A percentile compares a stretch with the other conserved stretches of the same genome.
phyloP scores from a whole-genome alignment of 2,113 vertebrate species.

The Cryptotis parvus region DNA sequence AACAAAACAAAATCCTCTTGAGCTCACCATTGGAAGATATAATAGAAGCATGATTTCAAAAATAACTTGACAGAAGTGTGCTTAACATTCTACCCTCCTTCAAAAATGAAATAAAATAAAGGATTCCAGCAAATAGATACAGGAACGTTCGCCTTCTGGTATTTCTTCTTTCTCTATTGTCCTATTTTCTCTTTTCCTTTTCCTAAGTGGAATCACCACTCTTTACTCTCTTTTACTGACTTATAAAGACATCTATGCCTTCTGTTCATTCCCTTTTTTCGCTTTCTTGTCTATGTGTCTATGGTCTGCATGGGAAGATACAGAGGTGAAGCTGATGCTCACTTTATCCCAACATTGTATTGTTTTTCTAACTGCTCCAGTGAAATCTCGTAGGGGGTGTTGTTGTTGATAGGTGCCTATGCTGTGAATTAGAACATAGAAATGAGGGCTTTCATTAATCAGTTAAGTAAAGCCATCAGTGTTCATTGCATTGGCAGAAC shows the following conservation, averaged over 20 bases:
- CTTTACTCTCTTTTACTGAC: background rate
- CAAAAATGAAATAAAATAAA: background rate
- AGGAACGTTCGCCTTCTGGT: background rate
- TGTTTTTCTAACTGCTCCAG: background rate
- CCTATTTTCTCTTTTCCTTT: background rate
- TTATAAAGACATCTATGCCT: background rate
- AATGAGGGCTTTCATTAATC: background rate
- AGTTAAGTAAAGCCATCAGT: too few relatives aligned
- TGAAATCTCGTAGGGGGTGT: background rate
- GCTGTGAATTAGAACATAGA: background rate
- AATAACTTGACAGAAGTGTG: background rate
- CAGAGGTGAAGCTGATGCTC: background rate
- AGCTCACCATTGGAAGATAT: conserved; percentile 7
- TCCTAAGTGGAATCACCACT: background rate
- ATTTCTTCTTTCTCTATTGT: background rate
- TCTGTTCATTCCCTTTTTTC: background rate
- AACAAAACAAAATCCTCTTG: background rate
- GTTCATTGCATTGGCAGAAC: background rate
- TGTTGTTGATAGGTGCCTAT: background rate
- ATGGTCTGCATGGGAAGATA: background rate
- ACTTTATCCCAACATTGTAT: fast-evolving
- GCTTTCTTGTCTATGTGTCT: background rate
- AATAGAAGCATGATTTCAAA: background rate
- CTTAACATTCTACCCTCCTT: too few relatives aligned
- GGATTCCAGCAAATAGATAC: background rate